Percentiles rank a stretch among this genome's conserved stretches.
Evolutionary conservation across 2,888 invertebrate species (phyloP).

Genomic region (Drosophila rellima): DNA sequence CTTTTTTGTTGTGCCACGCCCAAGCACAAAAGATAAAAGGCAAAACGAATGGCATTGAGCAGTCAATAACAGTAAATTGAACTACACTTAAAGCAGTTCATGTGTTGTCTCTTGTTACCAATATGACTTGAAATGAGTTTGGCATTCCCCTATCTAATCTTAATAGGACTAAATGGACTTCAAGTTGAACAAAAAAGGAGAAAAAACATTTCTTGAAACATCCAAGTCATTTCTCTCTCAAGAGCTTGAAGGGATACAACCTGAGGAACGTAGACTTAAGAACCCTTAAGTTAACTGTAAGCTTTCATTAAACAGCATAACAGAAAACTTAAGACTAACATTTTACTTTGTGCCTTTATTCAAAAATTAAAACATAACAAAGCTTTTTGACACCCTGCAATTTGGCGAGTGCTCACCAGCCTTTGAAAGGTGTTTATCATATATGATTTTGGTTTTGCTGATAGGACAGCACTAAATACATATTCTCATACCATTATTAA

Average conservation of each 20-base stretch:
- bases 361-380: constrained; percentile 20
- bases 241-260: background rate
- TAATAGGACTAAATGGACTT: constrained; percentile 28
- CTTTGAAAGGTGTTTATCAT: constrained; percentile 19
- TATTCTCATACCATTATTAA: constrained; percentile 40
- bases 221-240: background rate
- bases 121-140: constrained; percentile 29
- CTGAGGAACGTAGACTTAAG: constrained; percentile 8
- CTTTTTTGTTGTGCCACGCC: constrained; percentile 45
- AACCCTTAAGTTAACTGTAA: constrained; percentile 2
- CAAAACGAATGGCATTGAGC: constrained; percentile 33
- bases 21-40: constrained; percentile 50
- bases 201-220: background rate
- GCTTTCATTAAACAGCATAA: constrained; percentile 11
- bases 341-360: constrained; percentile 12
- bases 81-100: constrained; percentile 54
- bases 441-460: constrained; percentile 15
- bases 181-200: constrained; percentile 4
- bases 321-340: constrained; percentile 25
- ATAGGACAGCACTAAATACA: constrained; percentile 26
- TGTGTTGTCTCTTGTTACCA: constrained; percentile 27
- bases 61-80: constrained; percentile 72
- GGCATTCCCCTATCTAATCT: constrained; percentile 23
- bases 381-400: constrained; percentile 25
- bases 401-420: background rate